These are phyloP conservation scores for Gorsachius magnificus DNA, from an alignment of 2,797 vertebrate genomes.

Conservation along the genomic window DNA sequence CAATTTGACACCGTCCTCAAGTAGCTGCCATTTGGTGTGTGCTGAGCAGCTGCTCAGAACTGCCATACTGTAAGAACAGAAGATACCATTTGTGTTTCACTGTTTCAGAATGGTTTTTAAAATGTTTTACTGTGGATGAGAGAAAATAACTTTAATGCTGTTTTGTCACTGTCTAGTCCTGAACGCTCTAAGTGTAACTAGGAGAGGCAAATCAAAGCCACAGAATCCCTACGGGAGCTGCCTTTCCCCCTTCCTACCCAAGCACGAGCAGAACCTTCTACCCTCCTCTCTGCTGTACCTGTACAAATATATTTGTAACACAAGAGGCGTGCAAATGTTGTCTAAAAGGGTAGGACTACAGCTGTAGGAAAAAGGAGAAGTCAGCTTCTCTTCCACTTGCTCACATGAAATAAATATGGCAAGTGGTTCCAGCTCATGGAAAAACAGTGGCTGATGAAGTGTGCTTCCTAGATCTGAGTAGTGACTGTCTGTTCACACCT, in stretches of 20 bases:
- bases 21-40: neutral
- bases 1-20: neutral
- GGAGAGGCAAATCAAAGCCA: neutral
- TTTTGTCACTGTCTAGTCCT: neutral
- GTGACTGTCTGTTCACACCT: neutral
- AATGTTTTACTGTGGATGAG: neutral
- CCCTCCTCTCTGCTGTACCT: neutral
- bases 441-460: neutral
- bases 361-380: neutral
- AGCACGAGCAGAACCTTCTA: neutral
- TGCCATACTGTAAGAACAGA: neutral
- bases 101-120: neutral
- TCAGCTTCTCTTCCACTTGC: neutral
- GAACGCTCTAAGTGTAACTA: no score
- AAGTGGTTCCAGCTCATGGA: neutral
- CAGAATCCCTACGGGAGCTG: neutral
- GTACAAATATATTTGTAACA: neutral
- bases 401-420: neutral
- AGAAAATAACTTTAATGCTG: neutral
- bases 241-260: neutral
- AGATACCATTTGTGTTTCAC: neutral
- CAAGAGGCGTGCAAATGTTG: neutral
- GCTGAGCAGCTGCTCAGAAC: neutral
- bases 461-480: neutral
- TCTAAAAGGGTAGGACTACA: neutral